These are phyloP conservation scores for Tetrapedia diversipes DNA, from an alignment of 2,888 invertebrate genomes.

Conservation along the genomic window DNA sequence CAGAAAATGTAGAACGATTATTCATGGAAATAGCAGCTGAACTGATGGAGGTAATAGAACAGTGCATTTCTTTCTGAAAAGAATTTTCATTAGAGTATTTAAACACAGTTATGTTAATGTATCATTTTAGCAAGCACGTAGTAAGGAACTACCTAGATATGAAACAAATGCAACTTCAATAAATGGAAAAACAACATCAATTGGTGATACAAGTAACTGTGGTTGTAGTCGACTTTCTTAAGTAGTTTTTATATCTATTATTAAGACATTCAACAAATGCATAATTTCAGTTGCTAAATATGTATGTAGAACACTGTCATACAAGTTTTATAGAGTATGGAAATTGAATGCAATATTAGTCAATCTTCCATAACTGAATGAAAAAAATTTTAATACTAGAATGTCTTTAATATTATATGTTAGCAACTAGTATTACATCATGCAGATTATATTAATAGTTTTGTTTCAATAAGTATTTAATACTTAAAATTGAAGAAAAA, in stretches of 20 bases:
- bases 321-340: conserved; percentile 62
- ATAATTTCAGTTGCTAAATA: conserved; percentile 57
- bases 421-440: conserved; percentile 63
- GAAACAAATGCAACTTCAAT: conserved; percentile 89
- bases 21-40: conserved; percentile 98
- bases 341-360: conserved; percentile 63
- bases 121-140: conserved; percentile 89
- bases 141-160: conserved; percentile 91
- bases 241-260: conserved; percentile 69
- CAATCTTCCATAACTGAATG: conserved; percentile 58
- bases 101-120: conserved; percentile 17
- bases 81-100: conserved; percentile 8
- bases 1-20: conserved; percentile 97
- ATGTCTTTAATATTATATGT: conserved; percentile 63
- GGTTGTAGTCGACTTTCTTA: conserved; percentile 82
- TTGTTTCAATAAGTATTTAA: conserved; percentile 60
- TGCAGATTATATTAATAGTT: conserved; percentile 60
- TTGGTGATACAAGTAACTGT: conserved; percentile 88
- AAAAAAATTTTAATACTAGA: conserved; percentile 50
- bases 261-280: conserved; percentile 52
- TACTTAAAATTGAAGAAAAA: conserved; percentile 46
- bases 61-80: conserved; percentile 3
- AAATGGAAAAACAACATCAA: conserved; percentile 88
- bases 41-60: conserved; percentile 89
- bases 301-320: conserved; percentile 51